Evolutionary conservation across 2,888 invertebrate genomes (phyloP).

Genomic region (Meloe dianella): DNA sequence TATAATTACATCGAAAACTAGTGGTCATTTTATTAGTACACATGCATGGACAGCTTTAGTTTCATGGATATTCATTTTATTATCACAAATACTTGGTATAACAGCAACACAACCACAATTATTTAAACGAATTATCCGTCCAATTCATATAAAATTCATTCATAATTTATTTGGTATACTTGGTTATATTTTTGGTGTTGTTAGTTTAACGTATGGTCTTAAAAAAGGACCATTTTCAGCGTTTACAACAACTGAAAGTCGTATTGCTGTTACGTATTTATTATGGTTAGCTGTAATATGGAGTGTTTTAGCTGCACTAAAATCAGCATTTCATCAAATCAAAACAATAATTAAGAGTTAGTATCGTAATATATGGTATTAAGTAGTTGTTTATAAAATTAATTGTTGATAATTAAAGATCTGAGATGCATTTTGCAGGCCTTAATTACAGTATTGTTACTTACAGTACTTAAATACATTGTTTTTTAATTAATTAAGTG

Average conservation of each 20-base stretch:
- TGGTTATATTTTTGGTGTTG: constrained; percentile 40
- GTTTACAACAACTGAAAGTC: constrained; percentile 26
- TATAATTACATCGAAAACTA: constrained; percentile 34
- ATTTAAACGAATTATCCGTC: constrained; percentile 31
- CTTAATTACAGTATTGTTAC: neutral
- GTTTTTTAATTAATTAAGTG: neutral
- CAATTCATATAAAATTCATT: constrained; percentile 39
- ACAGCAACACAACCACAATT: constrained; percentile 33
- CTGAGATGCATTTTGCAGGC: neutral
- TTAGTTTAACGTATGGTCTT: constrained; percentile 35
- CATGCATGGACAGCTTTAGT: constrained; percentile 44
- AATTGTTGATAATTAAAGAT: neutral
- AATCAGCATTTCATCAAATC: constrained; percentile 31
- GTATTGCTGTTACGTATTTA: constrained; percentile 20
- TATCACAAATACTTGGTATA: constrained; percentile 38
- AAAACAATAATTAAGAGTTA: constrained; percentile 13
- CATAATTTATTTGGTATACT: constrained; percentile 42
- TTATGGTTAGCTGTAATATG: constrained; percentile 33
- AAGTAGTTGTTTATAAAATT: neutral
- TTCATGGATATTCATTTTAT: constrained; percentile 41
- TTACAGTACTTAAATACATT: neutral
- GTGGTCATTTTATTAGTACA: constrained; percentile 39
- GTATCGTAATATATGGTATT: neutral
- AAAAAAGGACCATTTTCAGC: constrained; percentile 15
- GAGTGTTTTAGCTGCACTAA: constrained; percentile 35